Base-by-base conservation (phyloP, 2,888 invertebrate species). In the Galerucella calmariensis region DNA sequence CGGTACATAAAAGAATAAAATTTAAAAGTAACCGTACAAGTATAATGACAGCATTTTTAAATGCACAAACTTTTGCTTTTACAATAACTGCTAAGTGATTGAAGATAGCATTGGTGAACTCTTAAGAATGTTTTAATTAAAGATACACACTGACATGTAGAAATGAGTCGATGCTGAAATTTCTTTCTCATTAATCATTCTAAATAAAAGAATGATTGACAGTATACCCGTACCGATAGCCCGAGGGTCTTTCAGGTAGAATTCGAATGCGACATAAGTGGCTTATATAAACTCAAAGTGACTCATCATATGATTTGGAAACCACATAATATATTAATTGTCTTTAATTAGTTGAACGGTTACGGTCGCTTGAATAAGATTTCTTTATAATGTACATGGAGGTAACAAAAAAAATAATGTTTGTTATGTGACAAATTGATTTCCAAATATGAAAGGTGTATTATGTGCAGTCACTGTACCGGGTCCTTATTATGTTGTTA, bases 161-260 rank as follows among this genome's bases (percentile, higher is more conserved):
- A 51, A 51, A 20, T 16, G 56, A 56, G 56, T 56, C 16, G 10
- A 56, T 9, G 16, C 56, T 56, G 20, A 56, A 56, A 56, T 20
- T 56, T 16, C 20, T 56, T 56, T 10, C 56, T 56, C 56, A 56
- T 56, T 56, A 56, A 56, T 56, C 56, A 56, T 56, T 56, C 20
- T 16, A 56, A 8, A 20, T n/a, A 56, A 56, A 20, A 56, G 16
- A 56, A 20, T 35, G 56, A 56, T 56, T 56, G 56, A 56, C 16
- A 16, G 56, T 56, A 35, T 35, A 16, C 56, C 56, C 2, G 56
- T 56, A 56, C 20, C 10, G 16, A 16, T 56, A 56, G 56, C 56
- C 56, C 10, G 16, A 8, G 20, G 56, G 20, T 16, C 10, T 20
- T 56, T 56, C 56, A 56, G 16, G 16, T 56, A 16, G 20, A 56